Evolutionary conservation across 2,113 vertebrate genomes (phyloP).

Genomic region (Emydura subglobosa): DNA sequence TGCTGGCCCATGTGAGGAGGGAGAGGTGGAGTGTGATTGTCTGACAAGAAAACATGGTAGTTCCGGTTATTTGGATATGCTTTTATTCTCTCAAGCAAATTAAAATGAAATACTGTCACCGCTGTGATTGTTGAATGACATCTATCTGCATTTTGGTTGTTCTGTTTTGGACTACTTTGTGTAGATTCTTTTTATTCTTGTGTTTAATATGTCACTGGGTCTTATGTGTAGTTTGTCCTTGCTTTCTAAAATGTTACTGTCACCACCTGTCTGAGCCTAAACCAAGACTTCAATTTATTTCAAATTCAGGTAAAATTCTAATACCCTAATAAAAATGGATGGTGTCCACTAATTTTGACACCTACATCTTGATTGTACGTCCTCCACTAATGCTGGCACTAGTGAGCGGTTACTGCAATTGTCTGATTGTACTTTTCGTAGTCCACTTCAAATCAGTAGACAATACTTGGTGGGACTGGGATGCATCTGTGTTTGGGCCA

Average conservation of each 20-base stretch:
- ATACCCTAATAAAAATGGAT: accelerated
- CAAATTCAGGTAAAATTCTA: background rate
- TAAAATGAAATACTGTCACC: background rate
- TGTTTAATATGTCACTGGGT: background rate
- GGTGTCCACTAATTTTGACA: background rate
- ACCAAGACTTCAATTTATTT: background rate
- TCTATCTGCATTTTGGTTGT: background rate
- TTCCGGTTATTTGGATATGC: background rate
- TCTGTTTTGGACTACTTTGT: background rate
- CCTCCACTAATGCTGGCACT: background rate
- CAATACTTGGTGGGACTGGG: conserved; percentile 5
- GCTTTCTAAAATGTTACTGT: background rate
- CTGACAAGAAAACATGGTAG: background rate
- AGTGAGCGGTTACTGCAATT: conserved; percentile 20
- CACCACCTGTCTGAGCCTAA: background rate
- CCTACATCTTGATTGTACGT: background rate
- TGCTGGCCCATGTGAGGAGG: background rate
- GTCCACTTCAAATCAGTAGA: background rate
- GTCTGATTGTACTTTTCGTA: background rate
- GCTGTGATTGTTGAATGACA: background rate
- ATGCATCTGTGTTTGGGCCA: background rate
- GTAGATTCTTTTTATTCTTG: background rate
- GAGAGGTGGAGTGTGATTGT: background rate
- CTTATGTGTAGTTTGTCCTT: background rate
- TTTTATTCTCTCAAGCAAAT: background rate